Conservation (phyloP, 2,888 invertebrate genomes). For the Listrodromus nycthemerus region DNA sequence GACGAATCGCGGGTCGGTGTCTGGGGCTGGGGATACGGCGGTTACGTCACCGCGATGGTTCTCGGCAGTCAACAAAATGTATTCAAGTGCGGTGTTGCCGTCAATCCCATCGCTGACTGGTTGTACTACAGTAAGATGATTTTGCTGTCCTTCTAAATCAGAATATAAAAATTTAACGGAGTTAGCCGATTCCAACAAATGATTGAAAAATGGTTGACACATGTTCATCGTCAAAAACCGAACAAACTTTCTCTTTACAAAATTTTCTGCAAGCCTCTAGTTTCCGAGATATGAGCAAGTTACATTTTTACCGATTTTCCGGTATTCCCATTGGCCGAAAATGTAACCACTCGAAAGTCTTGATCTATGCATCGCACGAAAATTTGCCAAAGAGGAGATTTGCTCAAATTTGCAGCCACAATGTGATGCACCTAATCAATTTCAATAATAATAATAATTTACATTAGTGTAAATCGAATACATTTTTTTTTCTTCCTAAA, state of each 20-base stretch:
- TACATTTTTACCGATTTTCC: too few species aligned
- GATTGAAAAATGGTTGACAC: too few species aligned
- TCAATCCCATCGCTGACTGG: constrained; percentile 98
- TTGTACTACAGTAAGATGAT: constrained; percentile 94
- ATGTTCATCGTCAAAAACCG: too few species aligned
- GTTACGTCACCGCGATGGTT: constrained; percentile 96
- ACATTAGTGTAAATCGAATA: background rate
- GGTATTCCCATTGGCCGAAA: too few species aligned
- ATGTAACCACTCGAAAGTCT: too few species aligned
- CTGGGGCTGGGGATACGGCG: constrained; percentile 99
- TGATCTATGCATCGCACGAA: too few species aligned
- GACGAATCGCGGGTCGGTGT: constrained; percentile 95
- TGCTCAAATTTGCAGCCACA: too few species aligned
- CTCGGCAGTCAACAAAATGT: constrained; percentile 93
- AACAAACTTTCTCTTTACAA: too few species aligned
- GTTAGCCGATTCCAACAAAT: background rate
- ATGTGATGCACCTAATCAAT: background rate
- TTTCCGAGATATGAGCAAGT: too few species aligned
- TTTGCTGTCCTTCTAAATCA: background rate
- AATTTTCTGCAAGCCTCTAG: too few species aligned
- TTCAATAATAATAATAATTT: background rate
- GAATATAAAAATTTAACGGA: background rate
- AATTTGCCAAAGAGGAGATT: too few species aligned
- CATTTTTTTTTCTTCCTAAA: constrained; percentile 52
- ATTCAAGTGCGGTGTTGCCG: constrained; percentile 96